Evolutionary conservation across 2,888 invertebrate genomes (phyloP).

Genomic region (Papilio gigon): DNA sequence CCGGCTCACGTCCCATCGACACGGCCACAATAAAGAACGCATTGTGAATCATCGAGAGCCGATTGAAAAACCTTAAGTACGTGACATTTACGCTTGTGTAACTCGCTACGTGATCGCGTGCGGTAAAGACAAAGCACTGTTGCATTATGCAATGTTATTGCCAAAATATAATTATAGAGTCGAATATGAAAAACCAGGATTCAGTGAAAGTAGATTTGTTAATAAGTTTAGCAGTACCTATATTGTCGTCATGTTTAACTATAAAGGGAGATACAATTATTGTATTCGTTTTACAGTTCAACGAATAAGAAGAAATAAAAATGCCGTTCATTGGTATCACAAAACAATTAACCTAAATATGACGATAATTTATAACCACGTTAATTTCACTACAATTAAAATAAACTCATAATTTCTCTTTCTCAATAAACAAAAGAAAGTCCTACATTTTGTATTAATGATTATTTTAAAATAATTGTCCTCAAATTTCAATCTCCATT

Average conservation of each 20-base stretch:
- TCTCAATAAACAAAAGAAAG: neutral
- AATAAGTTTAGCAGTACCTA: slow-evolving; percentile 24
- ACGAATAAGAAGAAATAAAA: slow-evolving; percentile 4
- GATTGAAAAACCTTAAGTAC: slow-evolving; percentile 69
- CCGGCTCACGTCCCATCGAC: slow-evolving; percentile 55
- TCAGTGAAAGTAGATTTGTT: slow-evolving; percentile 68
- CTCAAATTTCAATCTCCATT: too few relatives aligned
- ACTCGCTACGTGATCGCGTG: slow-evolving; percentile 76
- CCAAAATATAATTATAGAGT: slow-evolving; percentile 70
- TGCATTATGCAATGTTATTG: slow-evolving; percentile 76
- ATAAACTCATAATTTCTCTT: neutral
- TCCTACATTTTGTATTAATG: neutral
- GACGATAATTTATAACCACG: neutral
- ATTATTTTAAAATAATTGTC: neutral
- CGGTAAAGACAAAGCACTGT: slow-evolving; percentile 61
- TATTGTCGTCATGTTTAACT: slow-evolving; percentile 38
- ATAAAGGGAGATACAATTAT: slow-evolving; percentile 25
- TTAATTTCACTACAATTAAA: slow-evolving; percentile 1
- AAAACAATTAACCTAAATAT: neutral
- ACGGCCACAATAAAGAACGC: slow-evolving; percentile 53
- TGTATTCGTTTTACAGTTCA: slow-evolving; percentile 21
- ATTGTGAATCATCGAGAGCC: slow-evolving; percentile 65
- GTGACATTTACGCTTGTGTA: slow-evolving; percentile 74
- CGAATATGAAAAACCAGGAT: slow-evolving; percentile 61
- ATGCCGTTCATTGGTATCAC: neutral